Evolutionary conservation across 2,888 invertebrate genomes (phyloP).

Genomic region (Parapristionchus giblindavisi): DNA sequence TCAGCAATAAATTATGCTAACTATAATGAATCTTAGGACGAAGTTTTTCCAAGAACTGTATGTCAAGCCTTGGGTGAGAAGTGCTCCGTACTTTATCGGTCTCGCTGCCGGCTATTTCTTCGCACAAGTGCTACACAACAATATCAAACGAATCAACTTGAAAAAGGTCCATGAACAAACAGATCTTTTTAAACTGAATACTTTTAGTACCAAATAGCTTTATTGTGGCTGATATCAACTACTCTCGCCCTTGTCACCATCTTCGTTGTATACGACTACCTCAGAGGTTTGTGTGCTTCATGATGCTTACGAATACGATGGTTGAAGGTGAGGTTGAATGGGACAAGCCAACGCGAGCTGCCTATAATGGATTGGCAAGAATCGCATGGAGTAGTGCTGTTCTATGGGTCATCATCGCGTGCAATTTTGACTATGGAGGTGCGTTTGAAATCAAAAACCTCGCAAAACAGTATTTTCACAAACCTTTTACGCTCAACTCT

Average conservation of each 20-base stretch:
- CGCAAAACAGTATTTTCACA: too few relatives aligned
- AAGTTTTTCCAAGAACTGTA: too few relatives aligned
- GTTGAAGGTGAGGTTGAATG: not conserved
- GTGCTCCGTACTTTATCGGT: too few relatives aligned
- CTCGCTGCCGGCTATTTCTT: too few relatives aligned
- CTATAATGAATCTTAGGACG: too few relatives aligned
- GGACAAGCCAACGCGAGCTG: slow-evolving; percentile 3
- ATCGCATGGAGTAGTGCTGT: slow-evolving; percentile 70
- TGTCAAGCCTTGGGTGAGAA: too few relatives aligned
- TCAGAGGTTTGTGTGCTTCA: not conserved
- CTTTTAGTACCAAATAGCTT: slow-evolving; percentile 24
- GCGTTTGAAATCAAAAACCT: not conserved
- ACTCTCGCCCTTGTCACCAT: not conserved
- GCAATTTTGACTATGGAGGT: slow-evolving; percentile 71
- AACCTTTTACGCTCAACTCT: slow-evolving; percentile 14
- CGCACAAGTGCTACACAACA: too few relatives aligned
- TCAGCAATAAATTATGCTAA: not conserved
- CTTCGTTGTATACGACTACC: slow-evolving; percentile 2
- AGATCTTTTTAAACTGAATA: too few relatives aligned
- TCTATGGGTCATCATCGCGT: slow-evolving; percentile 72
- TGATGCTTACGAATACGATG: not conserved
- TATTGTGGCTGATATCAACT: not conserved
- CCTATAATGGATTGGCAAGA: slow-evolving; percentile 46
- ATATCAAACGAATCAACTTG: too few relatives aligned
- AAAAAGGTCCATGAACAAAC: too few relatives aligned